Percentiles rank a stretch among this genome's conserved stretches.
phyloP scores from a whole-genome alignment of 2,797 vertebrate species.

The Danio jaintianensis region DNA sequence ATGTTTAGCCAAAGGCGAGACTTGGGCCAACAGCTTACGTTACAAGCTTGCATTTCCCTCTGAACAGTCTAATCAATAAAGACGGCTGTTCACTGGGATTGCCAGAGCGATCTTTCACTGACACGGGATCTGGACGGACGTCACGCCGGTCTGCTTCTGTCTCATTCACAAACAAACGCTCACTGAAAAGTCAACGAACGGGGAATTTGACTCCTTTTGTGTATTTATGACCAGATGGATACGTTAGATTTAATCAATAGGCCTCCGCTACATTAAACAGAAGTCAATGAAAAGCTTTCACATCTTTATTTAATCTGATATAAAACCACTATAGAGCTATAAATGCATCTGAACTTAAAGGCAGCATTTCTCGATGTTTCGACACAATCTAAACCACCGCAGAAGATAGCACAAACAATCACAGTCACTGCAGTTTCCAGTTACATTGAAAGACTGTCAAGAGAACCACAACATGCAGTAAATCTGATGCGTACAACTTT shows the following conservation, averaged over 20 bases:
- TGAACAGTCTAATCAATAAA: conserved; percentile 46
- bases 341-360: conserved; percentile 37
- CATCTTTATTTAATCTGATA: conserved; percentile 34
- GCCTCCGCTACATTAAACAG: background rate
- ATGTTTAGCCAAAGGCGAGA: conserved; percentile 40
- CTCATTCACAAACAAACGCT: background rate
- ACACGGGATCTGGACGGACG: conserved; percentile 20
- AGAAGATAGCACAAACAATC: background rate
- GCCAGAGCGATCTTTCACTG: conserved; percentile 17
- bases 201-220: background rate
- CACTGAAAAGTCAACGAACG: background rate
- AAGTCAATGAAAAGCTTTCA: conserved; percentile 31
- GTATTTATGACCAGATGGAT: background rate
- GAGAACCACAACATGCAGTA: background rate
- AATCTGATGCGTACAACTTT: background rate
- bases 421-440: background rate
- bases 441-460: background rate
- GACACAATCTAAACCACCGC: conserved; percentile 25
- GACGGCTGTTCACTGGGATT: background rate
- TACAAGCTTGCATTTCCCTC: conserved; percentile 45
- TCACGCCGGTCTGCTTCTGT: background rate
- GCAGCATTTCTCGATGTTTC: conserved; percentile 6
- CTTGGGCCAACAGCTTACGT: conserved; percentile 40
- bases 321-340: conserved; percentile 43
- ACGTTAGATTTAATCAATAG: background rate